Evolutionary conservation across 2,888 invertebrate species (phyloP).

Genomic region (Pollenia griseotomentosa): DNA sequence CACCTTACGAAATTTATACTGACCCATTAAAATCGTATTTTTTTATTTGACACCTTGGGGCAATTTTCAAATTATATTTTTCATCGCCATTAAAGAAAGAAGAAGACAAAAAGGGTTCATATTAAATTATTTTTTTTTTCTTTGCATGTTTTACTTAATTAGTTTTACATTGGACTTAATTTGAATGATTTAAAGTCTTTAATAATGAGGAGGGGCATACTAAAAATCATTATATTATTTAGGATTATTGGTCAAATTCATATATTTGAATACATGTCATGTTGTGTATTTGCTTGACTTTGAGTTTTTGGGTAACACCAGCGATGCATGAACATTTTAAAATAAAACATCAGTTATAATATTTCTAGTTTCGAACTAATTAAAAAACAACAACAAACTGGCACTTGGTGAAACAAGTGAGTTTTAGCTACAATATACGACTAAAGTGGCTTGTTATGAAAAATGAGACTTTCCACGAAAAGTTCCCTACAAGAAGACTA

Average conservation of each 20-base stretch:
- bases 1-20: constrained; percentile 5
- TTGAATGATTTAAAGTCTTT: constrained; percentile 4
- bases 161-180: constrained; percentile 26
- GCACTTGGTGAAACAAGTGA: no score
- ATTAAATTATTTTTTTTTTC: neutral
- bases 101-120: neutral
- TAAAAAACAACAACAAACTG: no score
- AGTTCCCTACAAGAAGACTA: no score
- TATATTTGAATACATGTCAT: no score
- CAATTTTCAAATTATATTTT: constrained; percentile 19
- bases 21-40: neutral
- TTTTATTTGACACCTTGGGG: constrained; percentile 23
- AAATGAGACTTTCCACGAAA: no score
- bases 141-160: constrained; percentile 6
- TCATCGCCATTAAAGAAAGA: neutral
- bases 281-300: no score
- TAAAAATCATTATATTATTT: constrained; percentile 30
- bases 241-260: neutral
- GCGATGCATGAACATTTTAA: no score
- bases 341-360: no score
- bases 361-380: no score
- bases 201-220: neutral
- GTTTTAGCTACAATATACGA: no score
- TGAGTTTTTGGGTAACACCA: no score
- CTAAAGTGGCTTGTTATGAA: no score